A percentile compares a stretch with the other conserved stretches of the same genome.
These are phyloP conservation scores for Remorina albescens DNA, from an alignment of 2,797 vertebrate genomes.

Conservation along the genomic window DNA sequence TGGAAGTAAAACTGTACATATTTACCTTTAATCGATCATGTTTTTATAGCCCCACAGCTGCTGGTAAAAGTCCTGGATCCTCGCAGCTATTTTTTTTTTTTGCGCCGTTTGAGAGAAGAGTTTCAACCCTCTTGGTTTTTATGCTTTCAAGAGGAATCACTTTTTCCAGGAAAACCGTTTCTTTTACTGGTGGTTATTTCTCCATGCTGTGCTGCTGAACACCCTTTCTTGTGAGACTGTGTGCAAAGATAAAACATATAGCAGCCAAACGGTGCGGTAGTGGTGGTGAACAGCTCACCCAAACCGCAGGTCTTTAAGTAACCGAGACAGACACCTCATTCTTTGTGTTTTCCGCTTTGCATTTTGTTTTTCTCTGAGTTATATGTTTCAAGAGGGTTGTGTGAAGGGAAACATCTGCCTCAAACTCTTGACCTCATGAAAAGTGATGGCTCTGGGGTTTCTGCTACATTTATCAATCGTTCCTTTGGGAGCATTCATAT, in stretches of 20 bases:
- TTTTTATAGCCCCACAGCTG: neutral
- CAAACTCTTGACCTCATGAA: slow-evolving; percentile 4
- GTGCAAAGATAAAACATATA: slow-evolving; percentile 50
- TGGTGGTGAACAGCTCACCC: slow-evolving; percentile 37
- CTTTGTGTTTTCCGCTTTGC: slow-evolving; percentile 25
- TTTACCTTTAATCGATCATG: neutral
- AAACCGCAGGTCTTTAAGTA: slow-evolving; percentile 44
- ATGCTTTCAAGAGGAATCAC: slow-evolving; percentile 9
- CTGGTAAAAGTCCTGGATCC: neutral
- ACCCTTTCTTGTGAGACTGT: slow-evolving; percentile 46
- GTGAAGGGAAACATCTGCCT: slow-evolving; percentile 8
- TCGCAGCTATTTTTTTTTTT: neutral
- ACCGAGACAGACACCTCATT: slow-evolving; percentile 27
- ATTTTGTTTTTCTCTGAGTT: slow-evolving; percentile 20
- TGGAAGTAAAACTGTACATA: neutral
- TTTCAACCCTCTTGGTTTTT: neutral
- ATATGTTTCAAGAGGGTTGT: slow-evolving; percentile 9
- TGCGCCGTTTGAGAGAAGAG: neutral
- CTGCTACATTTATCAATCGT: neutral
- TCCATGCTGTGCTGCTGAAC: slow-evolving; percentile 24
- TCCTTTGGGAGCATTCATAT: neutral
- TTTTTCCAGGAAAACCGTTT: slow-evolving; percentile 34
- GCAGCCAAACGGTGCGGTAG: slow-evolving; percentile 36
- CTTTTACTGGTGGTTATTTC: slow-evolving; percentile 21
- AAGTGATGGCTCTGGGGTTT: neutral